Percentiles rank a stretch among this genome's conserved stretches.
phyloP scores from a whole-genome alignment of 2,797 vertebrate species.

The Hyperoplus lanceolatus region DNA sequence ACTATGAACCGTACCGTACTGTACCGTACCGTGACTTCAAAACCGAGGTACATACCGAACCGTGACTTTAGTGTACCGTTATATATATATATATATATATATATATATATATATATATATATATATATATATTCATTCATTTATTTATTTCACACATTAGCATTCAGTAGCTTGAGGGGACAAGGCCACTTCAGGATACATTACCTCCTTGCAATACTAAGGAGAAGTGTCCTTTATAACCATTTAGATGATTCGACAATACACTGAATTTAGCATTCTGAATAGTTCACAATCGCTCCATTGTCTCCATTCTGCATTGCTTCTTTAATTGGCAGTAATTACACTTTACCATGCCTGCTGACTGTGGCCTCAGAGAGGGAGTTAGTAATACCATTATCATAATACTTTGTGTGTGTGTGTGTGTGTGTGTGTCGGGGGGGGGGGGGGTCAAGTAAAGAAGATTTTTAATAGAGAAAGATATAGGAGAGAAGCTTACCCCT shows the following conservation, averaged over 20 bases:
- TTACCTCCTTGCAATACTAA: conserved; percentile 36
- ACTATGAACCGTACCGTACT: too few species aligned
- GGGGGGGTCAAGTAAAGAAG: conserved; percentile 29
- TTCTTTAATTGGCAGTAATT: conserved; percentile 70
- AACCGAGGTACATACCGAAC: too few species aligned
- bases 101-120: conserved; percentile 6
- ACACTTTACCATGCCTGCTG: conserved; percentile 64
- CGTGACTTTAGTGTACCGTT: too few species aligned
- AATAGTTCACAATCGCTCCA: conserved; percentile 37
- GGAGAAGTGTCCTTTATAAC: conserved; percentile 40
- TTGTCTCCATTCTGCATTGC: conserved; percentile 59
- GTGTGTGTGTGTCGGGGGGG: not conserved
- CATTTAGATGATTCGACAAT: conserved; percentile 20
- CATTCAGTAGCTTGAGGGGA: conserved; percentile 13
- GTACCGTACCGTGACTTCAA: too few species aligned
- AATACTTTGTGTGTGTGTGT: conserved; percentile 31
- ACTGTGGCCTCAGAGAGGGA: conserved; percentile 56
- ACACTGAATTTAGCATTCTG: conserved; percentile 12
- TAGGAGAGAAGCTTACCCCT: conserved; percentile 6
- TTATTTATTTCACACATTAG: conserved; percentile 42
- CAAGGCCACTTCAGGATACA: conserved; percentile 38
- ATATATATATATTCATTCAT: not conserved
- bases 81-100: conserved; percentile 22
- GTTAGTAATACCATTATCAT: conserved; percentile 59
- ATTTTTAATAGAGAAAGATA: conserved; percentile 30